Base-by-base conservation (phyloP, 2,888 invertebrate species). In the Drosophila gaucha region DNA sequence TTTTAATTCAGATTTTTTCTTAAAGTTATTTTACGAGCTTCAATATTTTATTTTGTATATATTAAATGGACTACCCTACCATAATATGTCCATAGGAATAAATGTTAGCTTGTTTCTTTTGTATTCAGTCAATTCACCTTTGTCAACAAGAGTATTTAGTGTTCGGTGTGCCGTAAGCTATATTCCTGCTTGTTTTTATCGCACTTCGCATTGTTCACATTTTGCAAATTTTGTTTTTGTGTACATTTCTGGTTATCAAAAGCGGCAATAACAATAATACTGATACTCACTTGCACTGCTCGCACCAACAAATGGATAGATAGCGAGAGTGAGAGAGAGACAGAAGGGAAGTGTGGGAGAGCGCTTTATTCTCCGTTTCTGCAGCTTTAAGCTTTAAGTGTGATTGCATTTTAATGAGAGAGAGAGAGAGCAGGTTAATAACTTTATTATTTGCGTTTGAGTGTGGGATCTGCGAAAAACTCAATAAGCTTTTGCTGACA, bases 221-320 rank as follows among this genome's bases (percentile, higher is more conserved):
- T 82, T 76, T 74, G 67, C 80, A 78, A 63, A 74, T 56, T 58
- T 60, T 66, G 57, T 64, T 57, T 69, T 71, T 79, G 74, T 80
- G 62, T 78, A 68, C 74, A 38, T 36, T 71, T 58, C 55, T 58
- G 39, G 73, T 80, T 80, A 82, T 85, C 80, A 74, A 36, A 51
- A 58, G 39, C 51, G 38, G 36, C 54, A 56, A 47, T n/a, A n/a
- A 10, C 38, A 51, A 51, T 44, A 58, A 46, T 12, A 35, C 38
- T n/a, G 10, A 18, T 39, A 58, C 31, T 6, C 38, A 46, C 22
- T 22, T 50, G 47, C 55, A 69, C 16, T 62, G 55, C 49, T 62
- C 38, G 26, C 60, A 60, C 51, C 44, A 22, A 38, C 54, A 26
- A 14, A 38, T 38, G 41, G 24, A 49, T 33, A 39, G 24, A 56